These are phyloP conservation scores for Bombus polaris DNA, from an alignment of 1,140 invertebrate genomes.

Conservation along the genomic window DNA sequence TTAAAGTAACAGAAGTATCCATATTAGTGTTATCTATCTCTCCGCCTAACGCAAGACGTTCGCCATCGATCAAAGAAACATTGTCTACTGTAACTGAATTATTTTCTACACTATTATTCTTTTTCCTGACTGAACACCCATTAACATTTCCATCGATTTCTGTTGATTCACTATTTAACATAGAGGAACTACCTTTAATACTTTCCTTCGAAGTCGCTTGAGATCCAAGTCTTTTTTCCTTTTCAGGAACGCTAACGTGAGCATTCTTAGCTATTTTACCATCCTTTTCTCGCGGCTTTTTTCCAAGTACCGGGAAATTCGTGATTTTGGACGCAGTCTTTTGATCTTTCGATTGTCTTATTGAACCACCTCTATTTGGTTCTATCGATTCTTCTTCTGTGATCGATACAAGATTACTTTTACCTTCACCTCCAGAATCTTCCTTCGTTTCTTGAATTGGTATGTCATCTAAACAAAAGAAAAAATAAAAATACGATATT, in stretches of 20 bases:
- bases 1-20: conserved; percentile 73
- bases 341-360: conserved; percentile 76
- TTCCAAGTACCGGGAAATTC: conserved; percentile 72
- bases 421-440: conserved; percentile 71
- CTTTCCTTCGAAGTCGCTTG: conserved; percentile 72
- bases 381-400: conserved; percentile 75
- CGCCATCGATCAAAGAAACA: conserved; percentile 72
- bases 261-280: conserved; percentile 73
- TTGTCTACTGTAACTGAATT: conserved; percentile 68
- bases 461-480: conserved; percentile 77
- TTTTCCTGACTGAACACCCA: conserved; percentile 69
- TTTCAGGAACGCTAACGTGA: conserved; percentile 67
- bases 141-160: conserved; percentile 69
- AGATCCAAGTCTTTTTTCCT: conserved; percentile 74
- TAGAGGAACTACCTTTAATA: conserved; percentile 71
- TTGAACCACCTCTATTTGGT: conserved; percentile 70
- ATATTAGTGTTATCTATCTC: conserved; percentile 72
- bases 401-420: conserved; percentile 78
- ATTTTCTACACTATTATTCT: conserved; percentile 73
- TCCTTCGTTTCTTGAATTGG: conserved; percentile 79
- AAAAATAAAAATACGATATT: conserved; percentile 16
- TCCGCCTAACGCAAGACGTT: conserved; percentile 62
- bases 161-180: conserved; percentile 68
- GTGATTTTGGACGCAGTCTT: conserved; percentile 70
- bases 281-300: conserved; percentile 75